A percentile compares a stretch with the other conserved stretches of the same genome.
Evolutionary conservation across 2,888 invertebrate genomes (phyloP).

Genomic region (Ceramica pisi): DNA sequence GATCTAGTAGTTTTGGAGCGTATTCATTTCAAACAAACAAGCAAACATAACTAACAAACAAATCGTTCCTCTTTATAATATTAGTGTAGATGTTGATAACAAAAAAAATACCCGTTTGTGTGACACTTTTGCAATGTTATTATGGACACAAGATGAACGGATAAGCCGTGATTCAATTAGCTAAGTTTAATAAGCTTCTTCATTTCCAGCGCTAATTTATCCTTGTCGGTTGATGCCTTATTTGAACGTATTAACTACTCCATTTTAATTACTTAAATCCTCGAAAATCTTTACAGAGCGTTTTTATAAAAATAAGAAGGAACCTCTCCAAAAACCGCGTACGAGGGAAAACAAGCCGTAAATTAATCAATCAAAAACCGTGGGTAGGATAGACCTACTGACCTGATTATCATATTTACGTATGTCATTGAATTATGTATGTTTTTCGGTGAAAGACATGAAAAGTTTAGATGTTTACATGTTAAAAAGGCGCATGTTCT

Average conservation of each 20-base stretch:
- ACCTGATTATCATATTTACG: slow-evolving; percentile 58
- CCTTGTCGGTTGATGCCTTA: slow-evolving; percentile 7
- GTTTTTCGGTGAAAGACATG: slow-evolving; percentile 25
- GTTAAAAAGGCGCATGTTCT: slow-evolving; percentile 44
- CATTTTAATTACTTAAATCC: not conserved
- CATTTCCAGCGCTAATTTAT: slow-evolving; percentile 41
- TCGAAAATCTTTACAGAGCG: not conserved
- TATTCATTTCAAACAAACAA: too few species aligned
- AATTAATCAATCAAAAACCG: slow-evolving; percentile 58
- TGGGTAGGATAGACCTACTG: slow-evolving; percentile 58
- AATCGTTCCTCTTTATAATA: too few species aligned
- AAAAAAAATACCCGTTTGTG: slow-evolving; percentile 5
- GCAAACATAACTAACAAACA: too few species aligned
- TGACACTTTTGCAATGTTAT: slow-evolving; percentile 29
- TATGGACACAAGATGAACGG: slow-evolving; percentile 40
- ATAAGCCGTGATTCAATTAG: slow-evolving; percentile 56
- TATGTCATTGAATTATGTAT: slow-evolving; percentile 30
- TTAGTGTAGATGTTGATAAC: too few species aligned
- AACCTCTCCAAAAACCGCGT: slow-evolving; percentile 15
- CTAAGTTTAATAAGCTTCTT: slow-evolving; percentile 48
- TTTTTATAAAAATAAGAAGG: slow-evolving; percentile 27
- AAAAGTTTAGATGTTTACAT: slow-evolving; percentile 38
- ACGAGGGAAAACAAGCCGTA: slow-evolving; percentile 28
- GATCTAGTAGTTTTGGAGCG: too few species aligned
- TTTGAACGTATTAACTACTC: not conserved